These are phyloP conservation scores for Enoplosus armatus DNA, from an alignment of 2,797 vertebrate species.

Conservation along the genomic window DNA sequence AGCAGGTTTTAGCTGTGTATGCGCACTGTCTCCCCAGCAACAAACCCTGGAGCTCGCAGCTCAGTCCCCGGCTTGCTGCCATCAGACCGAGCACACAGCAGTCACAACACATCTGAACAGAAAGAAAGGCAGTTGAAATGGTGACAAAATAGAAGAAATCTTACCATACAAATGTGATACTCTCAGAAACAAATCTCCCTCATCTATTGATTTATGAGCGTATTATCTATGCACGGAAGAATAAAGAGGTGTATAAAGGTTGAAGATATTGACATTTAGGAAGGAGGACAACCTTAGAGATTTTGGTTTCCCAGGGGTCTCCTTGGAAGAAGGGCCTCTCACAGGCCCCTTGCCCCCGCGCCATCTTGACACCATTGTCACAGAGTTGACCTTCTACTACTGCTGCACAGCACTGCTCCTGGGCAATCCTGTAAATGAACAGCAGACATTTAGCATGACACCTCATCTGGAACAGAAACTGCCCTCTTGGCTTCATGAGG, in stretches of 20 bases:
- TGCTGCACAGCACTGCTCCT: conserved; percentile 89
- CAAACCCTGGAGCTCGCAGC: conserved; percentile 84
- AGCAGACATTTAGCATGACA: neutral
- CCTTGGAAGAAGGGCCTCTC: conserved; percentile 57
- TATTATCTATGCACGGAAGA: neutral
- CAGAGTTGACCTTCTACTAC: conserved; percentile 83
- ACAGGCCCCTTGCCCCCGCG: conserved; percentile 80
- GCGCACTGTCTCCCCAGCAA: conserved; percentile 86
- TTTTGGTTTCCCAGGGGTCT: conserved; percentile 77
- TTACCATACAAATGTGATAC: neutral
- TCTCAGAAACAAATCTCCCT: neutral
- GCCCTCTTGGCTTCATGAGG: neutral
- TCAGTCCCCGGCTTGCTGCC: conserved; percentile 73
- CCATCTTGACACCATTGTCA: conserved; percentile 82
- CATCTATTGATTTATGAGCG: neutral
- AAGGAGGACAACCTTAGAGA: conserved; percentile 84
- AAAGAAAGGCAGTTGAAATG: neutral
- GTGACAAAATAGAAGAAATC: neutral
- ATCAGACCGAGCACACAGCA: conserved; percentile 90
- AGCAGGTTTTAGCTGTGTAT: conserved; percentile 88
- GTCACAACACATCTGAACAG: conserved; percentile 89
- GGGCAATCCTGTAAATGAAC: conserved; percentile 82
- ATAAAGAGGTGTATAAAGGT: neutral
- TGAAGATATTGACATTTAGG: neutral
- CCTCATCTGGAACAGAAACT: neutral